Evolutionary conservation across 2,888 invertebrate genomes (phyloP), one percentile per base, ranked within the genome.

Genomic region (Phaonia tiefii): DNA sequence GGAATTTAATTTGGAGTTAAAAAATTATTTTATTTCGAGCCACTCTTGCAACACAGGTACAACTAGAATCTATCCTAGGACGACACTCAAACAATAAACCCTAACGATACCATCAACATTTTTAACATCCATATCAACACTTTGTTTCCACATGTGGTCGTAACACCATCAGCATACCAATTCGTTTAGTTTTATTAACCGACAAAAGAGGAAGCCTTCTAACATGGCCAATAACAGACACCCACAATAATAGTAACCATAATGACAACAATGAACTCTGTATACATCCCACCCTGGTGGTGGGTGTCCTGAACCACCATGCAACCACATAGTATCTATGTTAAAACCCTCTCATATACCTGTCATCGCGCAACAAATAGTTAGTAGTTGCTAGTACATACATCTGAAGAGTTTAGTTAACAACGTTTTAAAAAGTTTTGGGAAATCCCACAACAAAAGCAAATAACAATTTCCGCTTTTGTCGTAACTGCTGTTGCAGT

Each of bases 301-400:
- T 51, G n/a, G n/a, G n/a, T n/a, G 58, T 63, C 63, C 13, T 11
- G 7, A 25, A 54, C 13, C 2, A 13, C 54, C 22, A 25, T 25
- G 25, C 54, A 25, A 54, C 54, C 22, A 51, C 22, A 25, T 11
- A 25, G 25, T 13, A 49, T 17, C 3, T 15, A 8, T 10, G 17
- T 11, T 5, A 63, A 63, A 63, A 17, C 42, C 63, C 42, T 22
- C 20, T 63, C 63, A 63, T 42, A 63, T 63, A 39, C 63, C 42
- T 13, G 42, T 17, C 8, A 31, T 31, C n/a, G n/a, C n/a, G 13
- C 11, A 22, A 25, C 51, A 54, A 54, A 11, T 54, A 25, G 54
- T 54, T 15, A 25, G 20, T 17, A 15, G 54, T 22, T 54, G 31
- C 31, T 5, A 31, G 31, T 31, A 8, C 31, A 3, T 31, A 8